phyloP scores from a whole-genome alignment of 2,888 invertebrate species.

The Temnothorax rugatulus region DNA sequence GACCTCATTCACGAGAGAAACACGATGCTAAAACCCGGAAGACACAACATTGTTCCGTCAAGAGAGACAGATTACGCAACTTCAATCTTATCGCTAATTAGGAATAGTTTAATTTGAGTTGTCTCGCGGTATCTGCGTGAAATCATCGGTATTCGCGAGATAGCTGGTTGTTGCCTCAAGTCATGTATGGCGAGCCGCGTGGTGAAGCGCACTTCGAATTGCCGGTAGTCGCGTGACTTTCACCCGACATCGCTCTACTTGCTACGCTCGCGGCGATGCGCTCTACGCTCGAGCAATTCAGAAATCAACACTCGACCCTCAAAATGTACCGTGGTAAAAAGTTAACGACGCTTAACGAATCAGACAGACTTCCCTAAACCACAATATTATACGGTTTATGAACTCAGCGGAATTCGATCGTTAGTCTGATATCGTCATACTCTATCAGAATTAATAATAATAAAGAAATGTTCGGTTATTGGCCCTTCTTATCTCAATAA shows the following conservation, averaged over 20 bases:
- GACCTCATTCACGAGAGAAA: not conserved
- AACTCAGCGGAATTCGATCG: not conserved
- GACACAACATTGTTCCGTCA: not conserved
- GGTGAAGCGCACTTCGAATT: slow-evolving; percentile 44
- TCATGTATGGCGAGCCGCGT: slow-evolving; percentile 62
- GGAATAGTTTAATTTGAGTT: not conserved
- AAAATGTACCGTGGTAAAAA: not conserved
- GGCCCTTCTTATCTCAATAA: too few relatives aligned
- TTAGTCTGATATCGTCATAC: not conserved
- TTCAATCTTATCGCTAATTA: not conserved
- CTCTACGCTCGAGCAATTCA: slow-evolving; percentile 64
- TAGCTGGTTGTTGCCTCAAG: slow-evolving; percentile 45
- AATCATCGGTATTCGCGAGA: slow-evolving; percentile 59
- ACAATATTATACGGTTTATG: not conserved
- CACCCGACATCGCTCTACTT: slow-evolving; percentile 81
- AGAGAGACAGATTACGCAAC: slow-evolving; percentile 13
- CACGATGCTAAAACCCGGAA: not conserved
- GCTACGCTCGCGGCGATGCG: slow-evolving; percentile 63
- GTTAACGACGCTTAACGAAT: slow-evolving; percentile 14
- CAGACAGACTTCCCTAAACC: not conserved
- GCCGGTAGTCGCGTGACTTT: slow-evolving; percentile 69
- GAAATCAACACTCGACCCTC: slow-evolving; percentile 53
- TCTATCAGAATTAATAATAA: not conserved
- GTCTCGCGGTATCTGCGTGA: slow-evolving; percentile 54
- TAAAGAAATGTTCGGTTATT: too few relatives aligned